phyloP scores from a whole-genome alignment of 2,888 invertebrate genomes.

The Latheticus oryzae region DNA sequence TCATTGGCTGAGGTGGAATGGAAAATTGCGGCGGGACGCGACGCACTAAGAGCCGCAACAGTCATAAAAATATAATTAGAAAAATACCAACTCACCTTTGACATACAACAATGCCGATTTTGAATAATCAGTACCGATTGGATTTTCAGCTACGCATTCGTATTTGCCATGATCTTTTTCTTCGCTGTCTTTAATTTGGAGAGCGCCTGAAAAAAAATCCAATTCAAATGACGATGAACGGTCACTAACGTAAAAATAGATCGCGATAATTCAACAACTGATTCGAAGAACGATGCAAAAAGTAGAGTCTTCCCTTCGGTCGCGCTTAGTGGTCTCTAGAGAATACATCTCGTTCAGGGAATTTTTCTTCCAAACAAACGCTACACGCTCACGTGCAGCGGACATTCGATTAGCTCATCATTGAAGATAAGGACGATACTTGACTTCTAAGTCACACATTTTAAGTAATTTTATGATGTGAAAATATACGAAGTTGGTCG shows the following conservation, averaged over 20 bases:
- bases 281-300: constrained; percentile 35
- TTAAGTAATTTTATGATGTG: too few relatives aligned
- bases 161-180: constrained; percentile 95
- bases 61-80: constrained; percentile 44
- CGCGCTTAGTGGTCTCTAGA: constrained; percentile 50
- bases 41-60: constrained; percentile 75
- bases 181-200: constrained; percentile 91
- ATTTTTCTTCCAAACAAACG: constrained; percentile 46
- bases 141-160: constrained; percentile 95
- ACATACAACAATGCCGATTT: constrained; percentile 91
- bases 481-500: too few relatives aligned
- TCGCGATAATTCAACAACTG: neutral
- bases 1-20: constrained; percentile 85
- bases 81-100: constrained; percentile 74
- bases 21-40: constrained; percentile 96
- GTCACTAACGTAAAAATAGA: constrained; percentile 10
- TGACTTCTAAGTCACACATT: too few relatives aligned
- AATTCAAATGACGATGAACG: neutral
- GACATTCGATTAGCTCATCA: constrained; percentile 25
- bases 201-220: constrained; percentile 74
- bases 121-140: constrained; percentile 93
- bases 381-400: constrained; percentile 32
- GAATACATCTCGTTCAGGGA: constrained; percentile 43
- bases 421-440: too few relatives aligned
- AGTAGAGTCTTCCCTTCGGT: constrained; percentile 41